Conservation (phyloP, 1,140 invertebrate genomes). For the Drosophila arizonae region DNA sequence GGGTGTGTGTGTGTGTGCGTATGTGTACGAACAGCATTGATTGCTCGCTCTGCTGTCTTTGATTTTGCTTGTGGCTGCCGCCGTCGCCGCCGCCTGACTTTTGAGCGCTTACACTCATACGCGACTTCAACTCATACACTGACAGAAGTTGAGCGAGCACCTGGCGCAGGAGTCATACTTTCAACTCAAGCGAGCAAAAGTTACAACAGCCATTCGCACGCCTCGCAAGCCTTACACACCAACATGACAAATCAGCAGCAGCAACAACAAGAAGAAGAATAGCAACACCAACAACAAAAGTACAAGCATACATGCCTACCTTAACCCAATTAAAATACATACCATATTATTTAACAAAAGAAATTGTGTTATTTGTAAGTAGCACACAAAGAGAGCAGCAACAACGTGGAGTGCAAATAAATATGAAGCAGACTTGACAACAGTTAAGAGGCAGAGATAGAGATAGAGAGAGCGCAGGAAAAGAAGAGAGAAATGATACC, state of each 20-base stretch:
- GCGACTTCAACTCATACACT: conserved; percentile 29
- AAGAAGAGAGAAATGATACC: conserved; percentile 48
- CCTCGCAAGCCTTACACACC: conserved; percentile 24
- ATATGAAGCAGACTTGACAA: conserved; percentile 69
- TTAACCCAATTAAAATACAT: conserved; percentile 82
- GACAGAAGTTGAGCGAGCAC: conserved; percentile 61
- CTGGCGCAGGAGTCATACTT: conserved; percentile 74
- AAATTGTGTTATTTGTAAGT: conserved; percentile 79
- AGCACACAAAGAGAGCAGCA: conserved; percentile 56
- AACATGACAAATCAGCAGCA: conserved; percentile 26
- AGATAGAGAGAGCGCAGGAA: conserved; percentile 29
- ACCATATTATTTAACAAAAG: conserved; percentile 82
- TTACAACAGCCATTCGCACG: conserved; percentile 35
- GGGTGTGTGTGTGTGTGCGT: conserved; percentile 14
- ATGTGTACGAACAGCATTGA: conserved; percentile 59
- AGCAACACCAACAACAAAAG: conserved; percentile 29
- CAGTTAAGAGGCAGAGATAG: conserved; percentile 49
- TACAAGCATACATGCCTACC: conserved; percentile 73
- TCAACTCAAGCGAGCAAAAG: conserved; percentile 56
- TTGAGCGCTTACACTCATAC: conserved; percentile 57
- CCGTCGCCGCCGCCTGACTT: conserved; percentile 62
- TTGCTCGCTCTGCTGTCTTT: conserved; percentile 64
- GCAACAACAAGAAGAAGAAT: conserved; percentile 28
- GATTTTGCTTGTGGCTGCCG: conserved; percentile 68
- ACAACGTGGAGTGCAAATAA: conserved; percentile 62